phyloP scores from a whole-genome alignment of 2,797 vertebrate genomes.

The Diglossa cyanea region DNA sequence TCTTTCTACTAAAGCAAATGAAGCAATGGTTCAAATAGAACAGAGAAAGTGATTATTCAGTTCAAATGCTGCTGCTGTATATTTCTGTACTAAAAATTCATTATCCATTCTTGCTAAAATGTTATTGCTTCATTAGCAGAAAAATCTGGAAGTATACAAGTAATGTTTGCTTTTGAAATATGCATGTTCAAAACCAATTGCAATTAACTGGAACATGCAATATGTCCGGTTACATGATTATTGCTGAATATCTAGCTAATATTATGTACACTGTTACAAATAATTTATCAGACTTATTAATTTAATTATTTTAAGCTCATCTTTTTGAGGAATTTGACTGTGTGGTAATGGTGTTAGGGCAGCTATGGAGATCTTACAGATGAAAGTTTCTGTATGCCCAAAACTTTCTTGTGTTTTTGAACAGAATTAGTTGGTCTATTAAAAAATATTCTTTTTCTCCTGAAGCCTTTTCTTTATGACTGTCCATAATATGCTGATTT shows the following conservation, averaged over 20 bases:
- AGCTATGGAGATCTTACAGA: neutral
- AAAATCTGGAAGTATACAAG: neutral
- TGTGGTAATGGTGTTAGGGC: neutral
- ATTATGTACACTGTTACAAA: constrained; percentile 1
- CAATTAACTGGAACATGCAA: constrained; percentile 35
- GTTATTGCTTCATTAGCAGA: constrained; percentile 22
- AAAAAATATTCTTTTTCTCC: neutral
- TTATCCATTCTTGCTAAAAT: constrained; percentile 1
- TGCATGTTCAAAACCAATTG: constrained; percentile 12
- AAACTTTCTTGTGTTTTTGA: neutral
- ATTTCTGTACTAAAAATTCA: neutral
- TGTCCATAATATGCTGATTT: neutral
- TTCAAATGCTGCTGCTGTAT: neutral
- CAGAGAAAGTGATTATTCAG: constrained; percentile 24
- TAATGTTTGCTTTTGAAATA: constrained; percentile 23
- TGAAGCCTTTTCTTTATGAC: neutral
- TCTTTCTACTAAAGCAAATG: neutral
- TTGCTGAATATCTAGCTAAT: constrained; percentile 13
- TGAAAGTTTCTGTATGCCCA: neutral
- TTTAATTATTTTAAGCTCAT: neutral
- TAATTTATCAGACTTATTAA: constrained; percentile 7
- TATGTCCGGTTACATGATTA: constrained; percentile 19
- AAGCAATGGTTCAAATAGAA: neutral
- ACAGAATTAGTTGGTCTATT: neutral
- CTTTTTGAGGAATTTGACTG: neutral